Base-by-base conservation (phyloP, 2,888 invertebrate species). In the Thecophora atra region DNA sequence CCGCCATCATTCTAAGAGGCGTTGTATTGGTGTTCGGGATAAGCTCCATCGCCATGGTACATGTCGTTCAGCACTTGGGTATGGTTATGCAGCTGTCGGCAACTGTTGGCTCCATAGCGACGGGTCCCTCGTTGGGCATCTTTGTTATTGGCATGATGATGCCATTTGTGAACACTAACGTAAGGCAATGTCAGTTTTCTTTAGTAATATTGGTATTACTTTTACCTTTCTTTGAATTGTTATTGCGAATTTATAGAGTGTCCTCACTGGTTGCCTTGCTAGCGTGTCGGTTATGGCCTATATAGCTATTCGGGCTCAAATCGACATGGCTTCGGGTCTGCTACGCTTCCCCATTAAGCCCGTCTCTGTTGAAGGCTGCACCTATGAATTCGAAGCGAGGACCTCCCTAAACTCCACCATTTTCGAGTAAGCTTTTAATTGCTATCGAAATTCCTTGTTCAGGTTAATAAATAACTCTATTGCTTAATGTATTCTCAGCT, bases 51-150 rank as follows among this genome's bases (percentile, higher is more conserved):
- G 89, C 81, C 5, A 84, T 91, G 68, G 91, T 92, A 1, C 90
- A 91, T 69, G 85, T 91, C 13, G 91, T 92, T 0, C 91, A 93
- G 78, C 90, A 91, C 80, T 88, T 94, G 80, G 94, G 93, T 24
- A 91, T 91, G n/a, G 89, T 93, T 19, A 81, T 90, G 70, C 89
- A 91, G 81, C 83, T 91, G 65, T 90, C 91, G 0, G 88, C 90
- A 82, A 90, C 90, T 0, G 83, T 91, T 44, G 90, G 89, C 77
- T 89, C 91, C 0, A 89, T 91, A 81, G 89, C 90, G 0, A 89
- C 89, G 83, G 91, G 91, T 0, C 91, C 92, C 0, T 88, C 91
- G 71, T 85, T 92, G 0, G 93, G 92, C 60, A 89, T 93, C 70
- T 93, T 93, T 79, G 88, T 91, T 0, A 88, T 93, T 79, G 92